Percentiles rank a stretch among this genome's conserved stretches.
Conservation (phyloP, 2,888 invertebrate genomes). For the Malacosoma neustria region DNA sequence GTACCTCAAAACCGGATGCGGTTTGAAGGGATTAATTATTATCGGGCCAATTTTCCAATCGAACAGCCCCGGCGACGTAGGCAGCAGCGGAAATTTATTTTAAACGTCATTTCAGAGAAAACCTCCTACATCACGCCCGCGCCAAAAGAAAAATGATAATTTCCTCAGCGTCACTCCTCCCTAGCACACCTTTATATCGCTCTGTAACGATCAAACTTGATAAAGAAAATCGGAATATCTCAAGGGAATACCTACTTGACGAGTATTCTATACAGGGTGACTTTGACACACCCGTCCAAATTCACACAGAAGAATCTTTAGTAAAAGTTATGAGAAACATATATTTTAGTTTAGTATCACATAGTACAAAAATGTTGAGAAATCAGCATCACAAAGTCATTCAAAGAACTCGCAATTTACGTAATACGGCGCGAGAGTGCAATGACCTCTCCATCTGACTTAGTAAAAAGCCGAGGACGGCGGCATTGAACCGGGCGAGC, state of each 20-base stretch:
- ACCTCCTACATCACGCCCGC: conserved; percentile 24
- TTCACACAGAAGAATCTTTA: no score
- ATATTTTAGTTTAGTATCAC: no score
- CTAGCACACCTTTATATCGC: background rate
- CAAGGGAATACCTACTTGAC: background rate
- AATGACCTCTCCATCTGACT: no score
- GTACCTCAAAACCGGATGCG: conserved; percentile 30
- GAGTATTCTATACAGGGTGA: no score
- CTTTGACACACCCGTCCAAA: no score
- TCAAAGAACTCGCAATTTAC: no score
- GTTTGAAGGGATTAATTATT: conserved; percentile 60
- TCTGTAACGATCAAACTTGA: background rate
- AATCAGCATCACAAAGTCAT: no score
- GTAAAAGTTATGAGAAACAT: no score
- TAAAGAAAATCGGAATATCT: background rate
- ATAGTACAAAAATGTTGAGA: no score
- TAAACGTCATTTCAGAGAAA: conserved; percentile 60
- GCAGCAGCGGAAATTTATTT: conserved; percentile 61
- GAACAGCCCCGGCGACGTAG: conserved; percentile 42
- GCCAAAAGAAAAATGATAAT: conserved; percentile 44
- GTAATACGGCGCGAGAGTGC: no score
- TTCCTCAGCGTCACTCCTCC: conserved; percentile 27
- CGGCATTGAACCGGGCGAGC: no score
- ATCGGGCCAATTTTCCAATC: conserved; percentile 68
- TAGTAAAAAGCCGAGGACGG: no score